Base-by-base conservation (phyloP, 1,140 invertebrate genomes). In the Drosophila ogumai region DNA sequence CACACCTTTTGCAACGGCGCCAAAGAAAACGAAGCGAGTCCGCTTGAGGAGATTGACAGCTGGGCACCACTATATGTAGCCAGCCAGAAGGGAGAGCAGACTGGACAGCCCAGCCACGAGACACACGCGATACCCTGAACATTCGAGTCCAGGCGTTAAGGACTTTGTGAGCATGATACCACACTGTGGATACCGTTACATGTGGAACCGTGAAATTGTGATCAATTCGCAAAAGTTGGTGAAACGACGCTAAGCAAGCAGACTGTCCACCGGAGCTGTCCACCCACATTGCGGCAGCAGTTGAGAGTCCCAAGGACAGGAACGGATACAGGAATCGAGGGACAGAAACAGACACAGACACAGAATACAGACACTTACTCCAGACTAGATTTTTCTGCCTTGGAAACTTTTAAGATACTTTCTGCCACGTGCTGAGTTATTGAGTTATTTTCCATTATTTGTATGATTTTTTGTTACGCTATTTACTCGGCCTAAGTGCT, bases 141-240 rank as follows among this genome's bases (percentile, higher is more conserved):
- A 81, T 71, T 79, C 65, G 47, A 68, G 76, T 78, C 56, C 66
- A 40, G 58, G 64, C 61, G 55, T 32, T 19, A 73, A 90, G 81
- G 79, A 84, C 68, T 81, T 92, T 91, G 93, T 94, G 93, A 92
- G 92, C 92, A 92, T 92, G 92, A 92, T 92, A 90, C 86, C 94
- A 94, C 91, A 90, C 96, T 96, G 95, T 95, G 95, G 94, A 93
- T 97, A 97, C 95, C 95, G 95, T 92, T 97, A 96, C 94, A 96
- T 96, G 94, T 97, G 96, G 96, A 97, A 96, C 93, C 95, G 96
- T 93, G 96, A 97, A 93, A 97, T 97, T 93, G 96, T 97, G 93
- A 95, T 97, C 93, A 97, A 97, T 93, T 97, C 96, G 92, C 96
- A 97, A 93, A 97, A 97, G 94, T 94, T 97, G 82, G 96, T 97